Evolutionary conservation across 1,140 invertebrate genomes (phyloP).

Genomic region (Lepidurus couesii): DNA sequence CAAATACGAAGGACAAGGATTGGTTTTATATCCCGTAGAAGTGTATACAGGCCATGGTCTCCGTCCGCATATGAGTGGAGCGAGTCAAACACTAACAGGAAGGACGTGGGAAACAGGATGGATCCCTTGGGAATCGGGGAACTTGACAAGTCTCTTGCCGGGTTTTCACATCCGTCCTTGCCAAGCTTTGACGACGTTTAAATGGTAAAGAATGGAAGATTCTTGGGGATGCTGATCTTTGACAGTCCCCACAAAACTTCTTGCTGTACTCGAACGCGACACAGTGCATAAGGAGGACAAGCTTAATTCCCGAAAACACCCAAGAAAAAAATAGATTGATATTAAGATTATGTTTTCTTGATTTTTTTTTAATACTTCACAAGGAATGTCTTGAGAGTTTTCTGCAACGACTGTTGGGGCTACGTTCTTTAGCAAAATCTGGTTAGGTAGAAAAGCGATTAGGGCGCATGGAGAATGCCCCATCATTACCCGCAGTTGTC

Average conservation of each 20-base stretch:
- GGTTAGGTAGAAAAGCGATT: too few relatives aligned
- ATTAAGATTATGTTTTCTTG: too few relatives aligned
- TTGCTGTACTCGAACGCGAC: background rate
- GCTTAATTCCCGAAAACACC: background rate
- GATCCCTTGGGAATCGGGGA: conserved; percentile 5
- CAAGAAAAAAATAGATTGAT: background rate
- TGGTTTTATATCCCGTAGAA: too few relatives aligned
- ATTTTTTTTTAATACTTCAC: too few relatives aligned
- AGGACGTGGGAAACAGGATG: conserved; percentile 20
- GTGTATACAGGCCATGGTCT: too few relatives aligned
- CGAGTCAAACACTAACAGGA: background rate
- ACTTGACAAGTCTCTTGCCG: conserved; percentile 10
- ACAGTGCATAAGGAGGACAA: background rate
- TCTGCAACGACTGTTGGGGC: too few relatives aligned
- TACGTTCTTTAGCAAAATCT: too few relatives aligned
- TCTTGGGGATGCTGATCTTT: conserved; percentile 9
- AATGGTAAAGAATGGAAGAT: background rate
- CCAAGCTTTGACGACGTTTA: background rate
- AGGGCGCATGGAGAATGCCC: too few relatives aligned
- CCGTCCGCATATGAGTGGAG: background rate
- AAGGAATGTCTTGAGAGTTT: too few relatives aligned
- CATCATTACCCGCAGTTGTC: too few relatives aligned
- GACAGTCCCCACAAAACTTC: background rate
- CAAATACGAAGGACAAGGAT: too few relatives aligned
- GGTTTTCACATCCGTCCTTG: conserved; percentile 21